These are phyloP conservation scores for Priocnemis perturbator DNA, from an alignment of 2,888 invertebrate genomes.

Conservation along the genomic window DNA sequence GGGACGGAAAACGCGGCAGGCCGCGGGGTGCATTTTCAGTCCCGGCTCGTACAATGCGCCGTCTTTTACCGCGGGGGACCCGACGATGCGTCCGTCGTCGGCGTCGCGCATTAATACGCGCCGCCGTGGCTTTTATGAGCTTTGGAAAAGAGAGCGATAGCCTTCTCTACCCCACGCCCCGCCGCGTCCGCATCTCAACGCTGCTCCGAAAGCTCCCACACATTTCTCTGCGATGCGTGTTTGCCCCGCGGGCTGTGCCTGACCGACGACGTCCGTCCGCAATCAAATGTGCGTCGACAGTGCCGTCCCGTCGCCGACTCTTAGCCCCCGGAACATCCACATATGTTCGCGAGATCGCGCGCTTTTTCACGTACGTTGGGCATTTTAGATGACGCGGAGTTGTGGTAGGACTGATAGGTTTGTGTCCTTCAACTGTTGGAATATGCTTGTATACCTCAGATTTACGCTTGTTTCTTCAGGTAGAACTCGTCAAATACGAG, in stretches of 20 bases:
- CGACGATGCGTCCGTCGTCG: constrained; percentile 25
- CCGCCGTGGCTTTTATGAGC: constrained; percentile 49
- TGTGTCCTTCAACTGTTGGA: no score
- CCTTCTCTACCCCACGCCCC: constrained; percentile 18
- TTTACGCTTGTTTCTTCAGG: no score
- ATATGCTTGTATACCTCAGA: no score
- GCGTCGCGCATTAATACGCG: constrained; percentile 56
- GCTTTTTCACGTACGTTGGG: no score
- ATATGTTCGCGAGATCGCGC: no score
- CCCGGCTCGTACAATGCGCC: constrained; percentile 48
- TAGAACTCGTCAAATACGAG: no score
- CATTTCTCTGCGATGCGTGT: constrained; percentile 44
- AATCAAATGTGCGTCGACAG: constrained; percentile 56
- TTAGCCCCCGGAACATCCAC: no score
- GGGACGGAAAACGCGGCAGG: neutral
- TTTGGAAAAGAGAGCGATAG: constrained; percentile 53
- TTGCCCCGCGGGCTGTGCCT: constrained; percentile 44
- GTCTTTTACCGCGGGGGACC: constrained; percentile 31
- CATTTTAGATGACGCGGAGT: no score
- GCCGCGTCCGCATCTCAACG: constrained; percentile 20
- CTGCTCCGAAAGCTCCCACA: constrained; percentile 8
- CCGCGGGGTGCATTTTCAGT: constrained; percentile 34
- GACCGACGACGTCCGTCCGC: constrained; percentile 44
- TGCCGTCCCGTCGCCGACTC: constrained; percentile 39
- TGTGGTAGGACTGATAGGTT: no score